These are phyloP conservation scores for Simalia tracyae DNA, from an alignment of 2,797 vertebrate species.

Conservation along the genomic window DNA sequence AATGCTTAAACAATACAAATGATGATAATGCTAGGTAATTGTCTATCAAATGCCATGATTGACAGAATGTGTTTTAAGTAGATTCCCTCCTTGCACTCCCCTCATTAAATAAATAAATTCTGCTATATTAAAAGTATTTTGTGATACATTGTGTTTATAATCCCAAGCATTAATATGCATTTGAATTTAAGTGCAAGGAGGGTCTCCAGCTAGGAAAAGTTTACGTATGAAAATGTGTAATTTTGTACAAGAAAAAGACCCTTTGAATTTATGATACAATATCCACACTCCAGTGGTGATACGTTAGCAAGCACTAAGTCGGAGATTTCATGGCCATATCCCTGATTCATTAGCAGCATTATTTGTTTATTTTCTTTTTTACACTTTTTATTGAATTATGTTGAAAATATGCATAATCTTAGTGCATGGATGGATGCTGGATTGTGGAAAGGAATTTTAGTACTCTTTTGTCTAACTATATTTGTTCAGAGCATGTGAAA, in stretches of 20 bases:
- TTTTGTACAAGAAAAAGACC: no score
- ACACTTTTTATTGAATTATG: no score
- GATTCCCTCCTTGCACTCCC: not conserved
- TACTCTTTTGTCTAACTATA: not conserved
- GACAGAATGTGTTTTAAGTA: not conserved
- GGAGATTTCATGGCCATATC: not conserved
- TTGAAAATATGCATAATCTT: not conserved
- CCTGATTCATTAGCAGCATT: not conserved
- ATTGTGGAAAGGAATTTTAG: not conserved
- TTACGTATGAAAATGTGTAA: not conserved
- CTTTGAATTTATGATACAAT: not conserved
- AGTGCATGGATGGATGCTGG: not conserved
- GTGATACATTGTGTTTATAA: not conserved
- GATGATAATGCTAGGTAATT: not conserved
- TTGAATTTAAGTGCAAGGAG: not conserved
- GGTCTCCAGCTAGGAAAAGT: not conserved
- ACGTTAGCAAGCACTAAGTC: no score
- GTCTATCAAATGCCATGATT: not conserved
- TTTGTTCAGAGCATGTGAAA: not conserved
- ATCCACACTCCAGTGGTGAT: not conserved
- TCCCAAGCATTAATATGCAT: not conserved
- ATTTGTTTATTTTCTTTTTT: not conserved
- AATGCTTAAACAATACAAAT: not conserved
- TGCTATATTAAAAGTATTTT: not conserved
- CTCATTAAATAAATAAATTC: not conserved